A percentile compares a stretch with the other conserved stretches of the same genome.
Conservation (phyloP, 2,797 vertebrate genomes). For the Coracias cyanogaster region DNA sequence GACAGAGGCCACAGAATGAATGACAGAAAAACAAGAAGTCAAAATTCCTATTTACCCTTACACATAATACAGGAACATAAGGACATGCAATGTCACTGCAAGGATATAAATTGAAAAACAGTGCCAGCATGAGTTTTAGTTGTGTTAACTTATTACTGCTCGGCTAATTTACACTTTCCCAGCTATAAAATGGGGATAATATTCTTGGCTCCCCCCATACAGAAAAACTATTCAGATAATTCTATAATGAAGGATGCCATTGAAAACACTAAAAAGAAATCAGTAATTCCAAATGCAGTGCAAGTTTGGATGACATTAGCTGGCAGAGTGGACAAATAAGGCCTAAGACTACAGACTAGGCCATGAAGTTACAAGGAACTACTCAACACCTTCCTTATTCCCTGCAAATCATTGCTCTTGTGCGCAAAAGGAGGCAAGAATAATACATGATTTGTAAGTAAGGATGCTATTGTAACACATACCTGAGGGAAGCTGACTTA, state of each 20-base stretch:
- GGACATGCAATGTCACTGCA: not conserved
- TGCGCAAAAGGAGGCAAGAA: not conserved
- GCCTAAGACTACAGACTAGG: not conserved
- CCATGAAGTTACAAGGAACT: slow-evolving; percentile 13
- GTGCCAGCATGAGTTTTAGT: not conserved
- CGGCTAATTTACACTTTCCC: not conserved
- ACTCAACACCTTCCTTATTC: not conserved
- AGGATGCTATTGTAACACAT: not conserved
- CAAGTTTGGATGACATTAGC: not conserved
- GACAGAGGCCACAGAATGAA: not conserved
- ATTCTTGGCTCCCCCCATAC: not conserved
- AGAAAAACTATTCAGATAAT: not conserved
- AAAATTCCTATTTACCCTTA: slow-evolving; percentile 1
- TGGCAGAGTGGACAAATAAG: not conserved
- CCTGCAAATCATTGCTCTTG: not conserved
- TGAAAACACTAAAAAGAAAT: slow-evolving; percentile 27
- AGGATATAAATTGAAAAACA: not conserved
- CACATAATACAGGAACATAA: not conserved
- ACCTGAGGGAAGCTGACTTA: not conserved
- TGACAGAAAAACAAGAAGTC: not conserved
- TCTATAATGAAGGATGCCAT: not conserved
- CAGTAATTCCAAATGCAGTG: not conserved
- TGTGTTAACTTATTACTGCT: not conserved
- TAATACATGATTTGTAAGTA: not conserved
- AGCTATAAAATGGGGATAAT: not conserved